Evolutionary conservation across 2,888 invertebrate species (phyloP), one percentile per base, ranked within the genome.

Genomic region (Trissolcus japonicus): DNA sequence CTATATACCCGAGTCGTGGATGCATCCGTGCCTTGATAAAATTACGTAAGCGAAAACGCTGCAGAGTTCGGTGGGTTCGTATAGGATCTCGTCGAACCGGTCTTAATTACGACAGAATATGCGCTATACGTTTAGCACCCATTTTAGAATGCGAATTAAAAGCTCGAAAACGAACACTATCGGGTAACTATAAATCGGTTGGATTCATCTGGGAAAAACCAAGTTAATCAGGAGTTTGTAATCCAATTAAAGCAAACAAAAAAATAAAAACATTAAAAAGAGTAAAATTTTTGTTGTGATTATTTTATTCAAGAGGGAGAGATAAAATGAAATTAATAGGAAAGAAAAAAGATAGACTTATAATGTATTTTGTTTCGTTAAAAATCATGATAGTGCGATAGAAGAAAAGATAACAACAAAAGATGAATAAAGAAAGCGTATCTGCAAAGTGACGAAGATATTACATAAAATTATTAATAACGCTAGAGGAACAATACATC

Each of bases 81-180:
- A 35, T 76, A 74, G 65, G 59, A 67, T 79, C 76, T 74, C 79
- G 84, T 82, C 81, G 82, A 81, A 85, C 84, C 84, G 83, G 85
- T 84, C 82, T 84, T 85, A 84, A 85, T 83, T 84, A 78, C 82
- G 80, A 81, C 62, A 69, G 63, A 59, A 35, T 60, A 35, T 35
- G 35, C 35, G 61, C 63, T 48, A 19, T 53, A 21, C 35, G 73
- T 68, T 72, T 73, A 72, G 72, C 65, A 60, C 73, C 55, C 68
- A 63, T 77, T 77, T 71, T 55, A 57, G 55, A 48, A 53, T 29
- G 13, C 61, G 29, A 55, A 55, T 40, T 48, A 40, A 50, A 72
- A 66, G 56, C 51, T 66, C 57, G n/a, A 29, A 56, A 56, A 7
- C 46, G 17, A 40, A 35, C 35, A 35, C 7, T 11, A 35, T 35